Evolutionary conservation across 2,797 vertebrate genomes (phyloP).

Genomic region (Melanotaenia boesemani): DNA sequence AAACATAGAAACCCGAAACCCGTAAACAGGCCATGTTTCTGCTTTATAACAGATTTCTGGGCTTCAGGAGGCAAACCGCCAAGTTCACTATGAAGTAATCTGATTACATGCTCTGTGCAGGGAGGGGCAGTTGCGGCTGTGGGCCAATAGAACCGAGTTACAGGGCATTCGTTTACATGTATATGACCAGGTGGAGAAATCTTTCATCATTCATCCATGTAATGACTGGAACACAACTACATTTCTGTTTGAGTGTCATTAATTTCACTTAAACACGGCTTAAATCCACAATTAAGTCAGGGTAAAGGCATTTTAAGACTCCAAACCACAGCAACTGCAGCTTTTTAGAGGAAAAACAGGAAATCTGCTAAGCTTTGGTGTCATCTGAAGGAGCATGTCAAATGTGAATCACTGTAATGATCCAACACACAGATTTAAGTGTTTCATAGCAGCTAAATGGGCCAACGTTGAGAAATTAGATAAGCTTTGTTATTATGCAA

Average conservation of each 20-base stretch:
- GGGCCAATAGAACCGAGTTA: constrained; percentile 32
- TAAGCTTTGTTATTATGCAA: too few species aligned
- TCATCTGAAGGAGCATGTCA: background rate
- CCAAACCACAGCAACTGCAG: too few species aligned
- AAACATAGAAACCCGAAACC: constrained; percentile 78
- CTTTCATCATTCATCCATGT: background rate
- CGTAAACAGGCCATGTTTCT: constrained; percentile 80
- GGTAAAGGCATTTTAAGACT: too few species aligned
- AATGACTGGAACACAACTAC: background rate
- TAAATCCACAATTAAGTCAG: background rate
- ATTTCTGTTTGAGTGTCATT: background rate
- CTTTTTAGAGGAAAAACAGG: background rate
- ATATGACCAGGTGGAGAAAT: constrained; percentile 4
- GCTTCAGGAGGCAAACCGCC: constrained; percentile 43
- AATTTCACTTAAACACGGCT: background rate
- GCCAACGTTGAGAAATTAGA: too few species aligned
- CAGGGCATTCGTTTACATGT: background rate
- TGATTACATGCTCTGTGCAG: constrained; percentile 59
- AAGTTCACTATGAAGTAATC: constrained; percentile 66
- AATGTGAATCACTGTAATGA: too few species aligned
- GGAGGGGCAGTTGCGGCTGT: constrained; percentile 1
- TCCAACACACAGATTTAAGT: too few species aligned
- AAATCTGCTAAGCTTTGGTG: background rate
- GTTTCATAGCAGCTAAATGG: too few species aligned
- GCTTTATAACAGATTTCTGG: constrained; percentile 73